Base-by-base conservation (phyloP, 2,888 invertebrate species). In the Lobophora halterata region DNA sequence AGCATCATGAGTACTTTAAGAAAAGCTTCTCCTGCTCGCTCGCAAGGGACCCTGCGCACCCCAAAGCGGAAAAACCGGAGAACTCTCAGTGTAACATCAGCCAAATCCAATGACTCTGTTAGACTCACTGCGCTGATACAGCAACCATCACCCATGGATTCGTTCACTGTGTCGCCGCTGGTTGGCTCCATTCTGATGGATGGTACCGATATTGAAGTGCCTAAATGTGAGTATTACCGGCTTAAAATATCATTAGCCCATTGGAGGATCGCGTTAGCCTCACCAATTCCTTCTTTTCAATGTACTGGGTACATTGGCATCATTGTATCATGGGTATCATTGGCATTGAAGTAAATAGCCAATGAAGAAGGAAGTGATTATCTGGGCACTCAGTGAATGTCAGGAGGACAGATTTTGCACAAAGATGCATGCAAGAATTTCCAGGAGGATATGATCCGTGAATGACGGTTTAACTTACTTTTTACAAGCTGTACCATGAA, bases 201-300 rank as follows among this genome's bases (percentile, higher is more conserved):
- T 48, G 66, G 72, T 25, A 85, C 83, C 11, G 63, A 79, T 19
- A 76, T 86, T 50, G 76, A 73, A 9, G 70, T 67, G 25, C 83
- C 83, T 0, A 62, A 58, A 49, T 66, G 86, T 86, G 46, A 81
- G 85, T 79, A 46, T 2, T 6, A 16, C 2, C 18, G 3, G 20
- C 10, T 8, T 2, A 1, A 8, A 8, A 5, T 10, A 3, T n/a
- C 10, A 5, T 9, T n/a, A n/a, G n/a, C n/a, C n/a, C n/a, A n/a
- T n/a, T n/a, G n/a, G n/a, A n/a, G n/a, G n/a, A n/a, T n/a, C n/a
- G n/a, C n/a, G n/a, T n/a, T n/a, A n/a, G n/a, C n/a, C n/a, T n/a
- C 26, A 13, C 4, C 1, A 1, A 3, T 30, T 7, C 2, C 14
- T 5, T 5, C 3, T 3, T 14, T 14, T 14, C 5, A 3, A 5